These are phyloP conservation scores for Noctua janthina DNA, from an alignment of 2,888 invertebrate genomes.

Conservation along the genomic window DNA sequence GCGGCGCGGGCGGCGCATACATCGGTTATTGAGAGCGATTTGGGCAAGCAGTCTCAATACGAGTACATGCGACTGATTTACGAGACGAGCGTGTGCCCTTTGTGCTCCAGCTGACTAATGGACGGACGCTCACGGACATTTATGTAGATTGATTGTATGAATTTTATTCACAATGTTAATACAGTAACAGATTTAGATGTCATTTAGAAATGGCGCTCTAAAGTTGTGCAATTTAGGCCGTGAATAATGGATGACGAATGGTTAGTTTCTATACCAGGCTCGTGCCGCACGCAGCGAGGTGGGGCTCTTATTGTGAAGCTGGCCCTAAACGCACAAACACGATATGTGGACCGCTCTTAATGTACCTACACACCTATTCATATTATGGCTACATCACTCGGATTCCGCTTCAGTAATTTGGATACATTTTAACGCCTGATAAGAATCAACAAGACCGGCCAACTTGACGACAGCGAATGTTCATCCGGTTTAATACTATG, in stretches of 20 bases:
- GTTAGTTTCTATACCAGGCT: constrained; percentile 84
- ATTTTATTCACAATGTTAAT: constrained; percentile 91
- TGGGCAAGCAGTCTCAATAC: constrained; percentile 88
- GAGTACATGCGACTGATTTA: constrained; percentile 89
- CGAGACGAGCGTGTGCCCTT: constrained; percentile 90
- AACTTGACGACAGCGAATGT: constrained; percentile 31
- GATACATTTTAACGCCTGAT: constrained; percentile 48
- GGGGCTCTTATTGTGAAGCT: constrained; percentile 81
- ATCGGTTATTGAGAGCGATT: constrained; percentile 87
- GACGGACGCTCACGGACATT: constrained; percentile 90
- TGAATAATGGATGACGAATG: constrained; percentile 90
- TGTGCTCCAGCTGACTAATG: constrained; percentile 90
- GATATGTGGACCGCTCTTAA: constrained; percentile 59
- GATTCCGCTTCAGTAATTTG: constrained; percentile 52
- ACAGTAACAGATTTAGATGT: constrained; percentile 91
- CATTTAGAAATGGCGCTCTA: constrained; percentile 91
- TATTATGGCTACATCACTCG: constrained; percentile 45
- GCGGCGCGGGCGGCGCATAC: constrained; percentile 72
- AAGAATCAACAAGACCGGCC: constrained; percentile 34
- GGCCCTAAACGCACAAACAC: constrained; percentile 75
- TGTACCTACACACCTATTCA: constrained; percentile 62
- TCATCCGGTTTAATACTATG: constrained; percentile 20
- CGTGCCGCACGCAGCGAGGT: constrained; percentile 80
- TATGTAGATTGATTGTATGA: constrained; percentile 91
- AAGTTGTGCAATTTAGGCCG: constrained; percentile 90